Conservation (phyloP, 2,113 vertebrate genomes). For the Potamarius usumacintae region DNA sequence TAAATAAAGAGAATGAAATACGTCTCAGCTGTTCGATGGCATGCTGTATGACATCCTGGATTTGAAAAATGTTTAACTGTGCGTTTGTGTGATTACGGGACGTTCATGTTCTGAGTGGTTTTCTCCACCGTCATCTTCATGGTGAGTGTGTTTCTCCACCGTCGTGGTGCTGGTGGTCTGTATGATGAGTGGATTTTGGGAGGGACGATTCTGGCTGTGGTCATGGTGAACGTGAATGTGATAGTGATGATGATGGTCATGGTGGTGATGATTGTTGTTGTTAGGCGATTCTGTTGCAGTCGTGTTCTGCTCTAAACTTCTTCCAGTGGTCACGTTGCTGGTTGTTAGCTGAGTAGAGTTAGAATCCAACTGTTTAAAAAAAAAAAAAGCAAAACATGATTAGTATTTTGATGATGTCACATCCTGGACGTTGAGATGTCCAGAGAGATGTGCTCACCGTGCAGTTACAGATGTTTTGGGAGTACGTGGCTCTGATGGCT, state of each 20-base stretch:
- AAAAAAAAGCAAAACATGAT: background rate
- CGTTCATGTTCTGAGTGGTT: background rate
- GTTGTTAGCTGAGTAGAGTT: conserved; percentile 7
- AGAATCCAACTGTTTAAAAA: conserved; percentile 13
- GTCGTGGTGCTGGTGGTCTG: background rate
- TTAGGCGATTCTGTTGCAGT: background rate
- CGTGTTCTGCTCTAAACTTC: background rate
- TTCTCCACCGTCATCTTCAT: too few relatives aligned
- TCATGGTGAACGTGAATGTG: conserved; percentile 5
- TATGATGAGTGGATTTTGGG: background rate
- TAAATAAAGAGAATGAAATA: background rate
- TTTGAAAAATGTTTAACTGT: background rate
- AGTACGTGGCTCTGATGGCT: conserved; percentile 77
- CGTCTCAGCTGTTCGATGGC: background rate
- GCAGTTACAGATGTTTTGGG: conserved; percentile 82
- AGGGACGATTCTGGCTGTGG: background rate
- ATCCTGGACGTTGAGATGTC: background rate
- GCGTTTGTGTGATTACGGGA: background rate
- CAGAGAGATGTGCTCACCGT: conserved; percentile 65
- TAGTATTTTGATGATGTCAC: background rate
- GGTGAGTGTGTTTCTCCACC: background rate
- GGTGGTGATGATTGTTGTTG: background rate
- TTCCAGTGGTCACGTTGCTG: background rate
- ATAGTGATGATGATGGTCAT: conserved; percentile 13
- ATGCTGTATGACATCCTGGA: background rate